Conservation (phyloP, 2,113 vertebrate species). For the Oryzias javanicus region DNA sequence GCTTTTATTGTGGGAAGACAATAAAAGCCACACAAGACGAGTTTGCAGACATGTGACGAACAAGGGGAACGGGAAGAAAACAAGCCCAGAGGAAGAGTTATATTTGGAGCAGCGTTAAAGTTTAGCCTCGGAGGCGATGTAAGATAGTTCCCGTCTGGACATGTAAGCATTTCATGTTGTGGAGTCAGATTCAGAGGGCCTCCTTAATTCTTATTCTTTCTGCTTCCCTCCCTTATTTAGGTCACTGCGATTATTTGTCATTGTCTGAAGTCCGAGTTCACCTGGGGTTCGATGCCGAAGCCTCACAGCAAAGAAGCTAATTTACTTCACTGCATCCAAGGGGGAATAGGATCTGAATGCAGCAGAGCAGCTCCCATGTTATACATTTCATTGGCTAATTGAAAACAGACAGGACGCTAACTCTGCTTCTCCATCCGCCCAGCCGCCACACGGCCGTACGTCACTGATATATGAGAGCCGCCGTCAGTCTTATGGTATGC, state of each 20-base stretch:
- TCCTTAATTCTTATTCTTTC: slow-evolving; percentile 15
- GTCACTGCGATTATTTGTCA: slow-evolving; percentile 53
- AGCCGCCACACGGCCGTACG: slow-evolving; percentile 24
- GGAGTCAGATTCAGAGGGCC: slow-evolving; percentile 21
- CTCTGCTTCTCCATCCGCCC: slow-evolving; percentile 56
- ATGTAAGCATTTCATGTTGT: slow-evolving; percentile 34
- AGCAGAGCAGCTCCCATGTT: slow-evolving; percentile 65
- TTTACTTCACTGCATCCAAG: slow-evolving; percentile 32
- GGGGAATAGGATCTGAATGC: slow-evolving; percentile 42
- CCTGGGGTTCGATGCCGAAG: slow-evolving; percentile 35
- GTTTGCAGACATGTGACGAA: slow-evolving; percentile 50
- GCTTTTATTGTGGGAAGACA: slow-evolving; percentile 55
- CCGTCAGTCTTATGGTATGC: slow-evolving; percentile 55
- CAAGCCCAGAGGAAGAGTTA: slow-evolving; percentile 46
- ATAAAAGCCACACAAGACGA: slow-evolving; percentile 54
- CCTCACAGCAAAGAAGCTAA: slow-evolving; percentile 27
- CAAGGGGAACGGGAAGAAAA: slow-evolving; percentile 31
- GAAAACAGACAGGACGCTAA: slow-evolving; percentile 73
- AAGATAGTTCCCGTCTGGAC: slow-evolving; percentile 35
- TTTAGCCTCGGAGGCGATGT: slow-evolving; percentile 31
- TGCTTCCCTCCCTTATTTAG: slow-evolving; percentile 47
- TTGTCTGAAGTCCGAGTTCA: slow-evolving; percentile 46
- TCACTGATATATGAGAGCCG: slow-evolving; percentile 62
- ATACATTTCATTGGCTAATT: slow-evolving; percentile 73
- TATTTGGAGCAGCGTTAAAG: slow-evolving; percentile 54